Percentiles rank a stretch among this genome's conserved stretches.
phyloP scores from a whole-genome alignment of 2,888 invertebrate species.

The Pseudoips prasinana region DNA sequence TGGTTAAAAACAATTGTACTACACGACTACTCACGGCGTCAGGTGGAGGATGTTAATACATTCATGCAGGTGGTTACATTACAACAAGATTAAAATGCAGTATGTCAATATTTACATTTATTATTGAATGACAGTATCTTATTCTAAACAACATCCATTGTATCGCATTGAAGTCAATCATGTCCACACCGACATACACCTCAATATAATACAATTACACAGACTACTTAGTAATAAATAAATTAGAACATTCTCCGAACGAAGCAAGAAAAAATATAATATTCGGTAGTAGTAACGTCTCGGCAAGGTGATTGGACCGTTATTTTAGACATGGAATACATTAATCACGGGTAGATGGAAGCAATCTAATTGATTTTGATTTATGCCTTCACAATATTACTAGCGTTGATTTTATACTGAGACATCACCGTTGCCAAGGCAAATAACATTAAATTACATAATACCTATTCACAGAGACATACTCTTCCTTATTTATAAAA shows the following conservation, averaged over 20 bases:
- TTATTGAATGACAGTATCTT: conserved; percentile 34
- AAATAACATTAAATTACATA: conserved; percentile 3
- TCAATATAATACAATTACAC: conserved; percentile 42
- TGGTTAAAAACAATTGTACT: too few relatives aligned
- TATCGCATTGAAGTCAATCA: conserved; percentile 24
- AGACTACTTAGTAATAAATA: conserved; percentile 55
- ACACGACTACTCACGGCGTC: too few relatives aligned
- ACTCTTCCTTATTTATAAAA: too few relatives aligned
- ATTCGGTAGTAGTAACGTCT: conserved; percentile 19
- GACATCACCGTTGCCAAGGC: conserved; percentile 8
- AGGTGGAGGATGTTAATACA: neutral
- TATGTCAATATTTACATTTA: conserved; percentile 62
- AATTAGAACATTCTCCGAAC: conserved; percentile 39
- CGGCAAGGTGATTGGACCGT: conserved; percentile 7
- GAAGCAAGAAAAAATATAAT: conserved; percentile 17
- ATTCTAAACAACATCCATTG: conserved; percentile 23
- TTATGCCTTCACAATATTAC: conserved; percentile 3
- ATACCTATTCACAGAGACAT: conserved; percentile 4
- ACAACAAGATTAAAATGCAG: conserved; percentile 32
- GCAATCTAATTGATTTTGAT: too few relatives aligned
- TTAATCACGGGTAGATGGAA: conserved; percentile 3
- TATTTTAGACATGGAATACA: conserved; percentile 7
- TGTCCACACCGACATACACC: conserved; percentile 23
- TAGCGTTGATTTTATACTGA: neutral
- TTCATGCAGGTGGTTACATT: conserved; percentile 12